These are phyloP conservation scores for Zaprionus ghesquierei DNA, from an alignment of 1,140 invertebrate species.

Conservation along the genomic window DNA sequence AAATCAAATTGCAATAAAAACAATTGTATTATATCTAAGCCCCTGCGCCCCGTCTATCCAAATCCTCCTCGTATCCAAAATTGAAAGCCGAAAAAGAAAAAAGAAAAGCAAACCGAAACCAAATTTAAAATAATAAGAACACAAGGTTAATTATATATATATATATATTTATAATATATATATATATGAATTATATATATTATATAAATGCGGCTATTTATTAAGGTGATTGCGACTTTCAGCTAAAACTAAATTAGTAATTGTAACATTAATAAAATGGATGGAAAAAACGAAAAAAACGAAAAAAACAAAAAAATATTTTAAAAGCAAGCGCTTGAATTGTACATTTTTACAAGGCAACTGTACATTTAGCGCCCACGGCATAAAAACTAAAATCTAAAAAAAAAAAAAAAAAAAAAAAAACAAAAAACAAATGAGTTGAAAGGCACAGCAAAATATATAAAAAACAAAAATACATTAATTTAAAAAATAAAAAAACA, in stretches of 20 bases:
- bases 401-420: conserved; percentile 18
- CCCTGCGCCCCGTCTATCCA: not conserved
- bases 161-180: conserved; percentile 30
- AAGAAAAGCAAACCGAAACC: conserved; percentile 18
- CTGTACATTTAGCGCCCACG: conserved; percentile 79
- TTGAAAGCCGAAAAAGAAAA: conserved; percentile 4
- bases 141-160: conserved; percentile 70
- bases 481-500: conserved; percentile 46
- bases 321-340: conserved; percentile 78
- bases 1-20: conserved; percentile 54
- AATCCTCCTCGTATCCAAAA: not conserved
- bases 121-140: conserved; percentile 64
- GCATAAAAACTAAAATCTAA: conserved; percentile 53
- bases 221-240: conserved; percentile 68
- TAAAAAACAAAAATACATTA: conserved; percentile 41
- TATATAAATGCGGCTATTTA: conserved; percentile 58
- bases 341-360: conserved; percentile 81
- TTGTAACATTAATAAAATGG: conserved; percentile 56
- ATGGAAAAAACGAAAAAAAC: conserved; percentile 46
- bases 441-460: conserved; percentile 67
- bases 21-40: conserved; percentile 77
- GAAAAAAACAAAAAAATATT: conserved; percentile 58
- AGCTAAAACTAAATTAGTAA: conserved; percentile 66
- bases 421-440: conserved; percentile 64
- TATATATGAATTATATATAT: conserved; percentile 18